Base-by-base conservation (phyloP, 2,113 vertebrate genomes). In the Scalopus aquaticus region DNA sequence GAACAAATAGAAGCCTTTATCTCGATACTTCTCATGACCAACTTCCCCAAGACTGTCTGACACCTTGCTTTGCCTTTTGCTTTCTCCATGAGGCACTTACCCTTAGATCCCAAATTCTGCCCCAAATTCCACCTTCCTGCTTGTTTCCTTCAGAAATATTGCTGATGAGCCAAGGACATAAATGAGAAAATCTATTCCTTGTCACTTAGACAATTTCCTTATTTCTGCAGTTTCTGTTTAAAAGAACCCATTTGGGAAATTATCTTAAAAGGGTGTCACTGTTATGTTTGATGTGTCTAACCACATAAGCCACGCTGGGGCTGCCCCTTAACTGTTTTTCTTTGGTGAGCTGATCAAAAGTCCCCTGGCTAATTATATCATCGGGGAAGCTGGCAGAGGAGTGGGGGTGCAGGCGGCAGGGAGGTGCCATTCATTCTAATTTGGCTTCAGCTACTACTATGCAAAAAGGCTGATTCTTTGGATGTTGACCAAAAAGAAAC, bases 281-380 rank as follows among this genome's bases (percentile, higher is more conserved):
- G 77, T 72, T 88, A 65, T 72, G 54, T 81, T 60, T 84, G 60
- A 83, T 35, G n/a, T 72, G 51, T 86, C 95, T 98, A 97, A 98
- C 97, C 97, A 90, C 91, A 92, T 42, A 90, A 39, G 64, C 49
- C 90, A 95, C 42, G 67, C 49, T 88, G 30, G 87, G 96, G 74
- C 69, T 93, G 67, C 83, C 82, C 95, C 90, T 0, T 86, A 97
- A 96, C 96, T 95, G 94, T 79, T 96, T 97, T 87, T 62, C 64
- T 89, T 78, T 79, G 39, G 58, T 62, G 69, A 93, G 37, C 26
- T 17, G 32, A 85, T 93, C 87, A 96, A 93, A 98, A 98, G 96
- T 97, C 93, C 97, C 97, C 96, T 89, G 80, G 97, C 97, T 98
- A 98, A 98, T 98, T 97, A 96, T 98, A 98, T 97, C 97, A 96